A percentile compares a stretch with the other conserved stretches of the same genome.
Conservation (phyloP, 2,888 invertebrate species). For the Spialia ferax region DNA sequence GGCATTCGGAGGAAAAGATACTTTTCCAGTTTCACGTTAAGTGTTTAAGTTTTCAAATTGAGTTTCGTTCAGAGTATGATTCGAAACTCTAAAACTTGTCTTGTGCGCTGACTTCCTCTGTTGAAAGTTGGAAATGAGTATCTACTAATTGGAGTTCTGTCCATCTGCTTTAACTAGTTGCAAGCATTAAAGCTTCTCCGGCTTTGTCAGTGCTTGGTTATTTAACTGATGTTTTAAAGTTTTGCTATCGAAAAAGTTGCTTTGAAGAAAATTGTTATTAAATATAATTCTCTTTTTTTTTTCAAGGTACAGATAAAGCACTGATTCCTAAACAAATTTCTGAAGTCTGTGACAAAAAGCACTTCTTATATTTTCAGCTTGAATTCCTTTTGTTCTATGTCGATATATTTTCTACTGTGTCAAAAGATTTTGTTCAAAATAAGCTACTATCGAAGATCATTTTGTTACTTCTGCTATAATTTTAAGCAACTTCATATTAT, state of each 20-base stretch:
- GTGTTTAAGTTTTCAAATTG: slow-evolving; percentile 27
- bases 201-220: background rate
- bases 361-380: no score
- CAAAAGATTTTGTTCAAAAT: no score
- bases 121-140: slow-evolving; percentile 31
- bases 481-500: no score
- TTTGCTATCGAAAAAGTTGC: no score
- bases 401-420: no score
- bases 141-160: slow-evolving; percentile 35
- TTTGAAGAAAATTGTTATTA: background rate
- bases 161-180: slow-evolving; percentile 24
- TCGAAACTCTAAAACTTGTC: slow-evolving; percentile 27
- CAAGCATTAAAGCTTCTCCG: slow-evolving; percentile 17
- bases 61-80: slow-evolving; percentile 27
- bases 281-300: no score
- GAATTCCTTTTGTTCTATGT: no score
- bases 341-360: no score
- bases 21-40: slow-evolving; percentile 17
- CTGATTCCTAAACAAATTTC: no score
- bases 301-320: no score
- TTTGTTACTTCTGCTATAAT: no score
- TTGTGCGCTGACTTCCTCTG: slow-evolving; percentile 23
- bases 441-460: no score
- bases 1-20: background rate
- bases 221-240: slow-evolving; percentile 1